These are phyloP conservation scores for Machaerirhynchus nigripectus DNA, from an alignment of 2,113 vertebrate species.

Conservation along the genomic window DNA sequence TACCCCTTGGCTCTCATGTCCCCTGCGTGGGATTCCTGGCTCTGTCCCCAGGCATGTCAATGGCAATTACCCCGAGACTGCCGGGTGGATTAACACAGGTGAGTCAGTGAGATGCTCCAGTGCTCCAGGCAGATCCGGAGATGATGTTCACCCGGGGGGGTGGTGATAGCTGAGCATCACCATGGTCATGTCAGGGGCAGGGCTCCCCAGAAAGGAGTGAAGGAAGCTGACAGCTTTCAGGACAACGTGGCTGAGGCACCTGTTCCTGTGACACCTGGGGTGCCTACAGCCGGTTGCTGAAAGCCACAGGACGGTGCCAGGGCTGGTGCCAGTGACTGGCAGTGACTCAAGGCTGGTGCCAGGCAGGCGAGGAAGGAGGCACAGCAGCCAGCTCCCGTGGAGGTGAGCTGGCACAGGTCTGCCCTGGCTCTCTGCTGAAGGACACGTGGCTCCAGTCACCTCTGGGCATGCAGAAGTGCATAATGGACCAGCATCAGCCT, in stretches of 20 bases:
- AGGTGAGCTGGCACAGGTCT: background rate
- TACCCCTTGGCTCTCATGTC: background rate
- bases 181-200: background rate
- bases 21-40: background rate
- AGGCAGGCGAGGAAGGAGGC: background rate
- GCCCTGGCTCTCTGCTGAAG: background rate
- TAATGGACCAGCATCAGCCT: background rate
- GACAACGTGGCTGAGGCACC: background rate
- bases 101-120: background rate
- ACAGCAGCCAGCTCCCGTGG: background rate
- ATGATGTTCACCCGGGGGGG: fast-evolving
- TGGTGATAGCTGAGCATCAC: background rate
- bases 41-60: background rate
- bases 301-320: background rate
- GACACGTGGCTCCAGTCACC: background rate
- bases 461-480: fast-evolving
- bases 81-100: fast-evolving
- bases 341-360: background rate
- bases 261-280: background rate
- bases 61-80: background rate
- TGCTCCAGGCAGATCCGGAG: background rate
- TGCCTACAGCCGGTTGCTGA: fast-evolving
- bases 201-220: background rate
- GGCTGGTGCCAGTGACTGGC: background rate
- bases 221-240: background rate